Percentiles rank a stretch among this genome's conserved stretches.
Conservation (phyloP, 2,797 vertebrate genomes). For the Acanthornis magna region DNA sequence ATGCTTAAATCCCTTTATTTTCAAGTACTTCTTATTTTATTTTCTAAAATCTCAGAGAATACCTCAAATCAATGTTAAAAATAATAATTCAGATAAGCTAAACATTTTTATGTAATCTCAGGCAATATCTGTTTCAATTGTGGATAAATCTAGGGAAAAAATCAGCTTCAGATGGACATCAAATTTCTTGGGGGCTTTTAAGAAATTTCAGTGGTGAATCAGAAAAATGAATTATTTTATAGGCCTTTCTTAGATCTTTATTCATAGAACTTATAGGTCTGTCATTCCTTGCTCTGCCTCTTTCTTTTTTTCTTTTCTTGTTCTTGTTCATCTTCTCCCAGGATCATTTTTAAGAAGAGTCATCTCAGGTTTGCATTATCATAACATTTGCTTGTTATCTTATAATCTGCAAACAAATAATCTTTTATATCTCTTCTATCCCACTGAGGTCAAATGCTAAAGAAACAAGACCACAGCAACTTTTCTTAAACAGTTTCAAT, state of each 20-base stretch:
- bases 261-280: neutral
- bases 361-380: neutral
- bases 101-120: neutral
- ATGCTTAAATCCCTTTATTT: neutral
- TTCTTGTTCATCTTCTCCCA: neutral
- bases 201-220: neutral
- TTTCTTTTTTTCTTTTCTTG: neutral
- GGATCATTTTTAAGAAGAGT: neutral
- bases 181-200: neutral
- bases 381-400: neutral
- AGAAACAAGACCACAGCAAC: neutral
- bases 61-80: neutral
- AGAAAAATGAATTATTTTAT: neutral
- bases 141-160: neutral
- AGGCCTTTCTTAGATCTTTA: neutral
- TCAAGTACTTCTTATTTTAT: neutral
- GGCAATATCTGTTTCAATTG: neutral
- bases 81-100: neutral
- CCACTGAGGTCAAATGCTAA: neutral
- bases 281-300: neutral
- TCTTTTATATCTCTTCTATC: neutral
- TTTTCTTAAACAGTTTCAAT: neutral
- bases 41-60: neutral
- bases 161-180: neutral
- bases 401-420: neutral